Percentiles rank a stretch among this genome's conserved stretches.
Conservation (phyloP, 2,888 invertebrate species). For the Megaustenia siamemsis region DNA sequence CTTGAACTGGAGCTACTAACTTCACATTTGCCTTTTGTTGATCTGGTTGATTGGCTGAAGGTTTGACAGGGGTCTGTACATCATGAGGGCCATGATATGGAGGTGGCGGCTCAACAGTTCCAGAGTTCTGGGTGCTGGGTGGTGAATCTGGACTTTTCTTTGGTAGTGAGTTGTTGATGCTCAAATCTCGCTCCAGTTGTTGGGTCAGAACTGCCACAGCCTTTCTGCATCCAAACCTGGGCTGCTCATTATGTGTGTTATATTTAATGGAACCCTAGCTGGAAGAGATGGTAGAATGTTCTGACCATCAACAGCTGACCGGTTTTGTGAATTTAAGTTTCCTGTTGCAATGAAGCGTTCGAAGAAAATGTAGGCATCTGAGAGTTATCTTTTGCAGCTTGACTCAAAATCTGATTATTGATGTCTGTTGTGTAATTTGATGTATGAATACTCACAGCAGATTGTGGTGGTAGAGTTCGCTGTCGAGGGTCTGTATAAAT, state of each 20-base stretch:
- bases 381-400: constrained; percentile 16
- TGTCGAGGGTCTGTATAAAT: constrained; percentile 68
- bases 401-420: background rate
- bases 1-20: constrained; percentile 60
- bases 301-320: constrained; percentile 60
- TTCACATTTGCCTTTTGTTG: constrained; percentile 56
- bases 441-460: constrained; percentile 54
- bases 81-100: constrained; percentile 79
- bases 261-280: constrained; percentile 66
- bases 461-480: constrained; percentile 64
- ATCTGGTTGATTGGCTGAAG: constrained; percentile 44
- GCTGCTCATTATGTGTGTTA: constrained; percentile 54
- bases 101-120: constrained; percentile 69
- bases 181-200: constrained; percentile 73
- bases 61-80: constrained; percentile 66
- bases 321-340: constrained; percentile 37
- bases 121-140: background rate
- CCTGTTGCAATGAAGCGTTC: background rate
- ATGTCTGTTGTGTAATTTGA: constrained; percentile 32
- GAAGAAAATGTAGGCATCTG: constrained; percentile 3
- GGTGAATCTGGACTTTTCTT: constrained; percentile 40
- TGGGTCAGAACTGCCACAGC: constrained; percentile 76
- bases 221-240: constrained; percentile 71
- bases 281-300: constrained; percentile 67
- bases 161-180: constrained; percentile 40